These are phyloP conservation scores for Enteromius radiatus DNA, from an alignment of 2,797 vertebrate species.

Conservation along the genomic window DNA sequence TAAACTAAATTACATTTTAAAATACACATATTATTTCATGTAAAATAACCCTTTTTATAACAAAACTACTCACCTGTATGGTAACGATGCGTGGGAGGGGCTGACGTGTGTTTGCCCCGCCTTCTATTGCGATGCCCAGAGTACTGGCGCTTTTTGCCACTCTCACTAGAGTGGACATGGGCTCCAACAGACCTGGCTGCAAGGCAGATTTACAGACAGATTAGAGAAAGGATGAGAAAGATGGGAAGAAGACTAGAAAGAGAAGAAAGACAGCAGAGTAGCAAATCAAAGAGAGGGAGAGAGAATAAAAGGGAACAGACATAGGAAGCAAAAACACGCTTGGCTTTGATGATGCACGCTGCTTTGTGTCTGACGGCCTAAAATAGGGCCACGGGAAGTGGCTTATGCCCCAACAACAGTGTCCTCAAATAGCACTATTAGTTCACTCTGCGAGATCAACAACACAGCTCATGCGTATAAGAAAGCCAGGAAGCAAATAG, in stretches of 20 bases:
- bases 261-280: slow-evolving; percentile 20
- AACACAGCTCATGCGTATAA: slow-evolving; percentile 7
- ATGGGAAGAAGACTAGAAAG: slow-evolving; percentile 19
- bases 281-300: slow-evolving; percentile 43
- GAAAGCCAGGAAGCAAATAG: slow-evolving; percentile 11
- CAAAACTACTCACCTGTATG: slow-evolving; percentile 85
- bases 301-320: slow-evolving; percentile 39
- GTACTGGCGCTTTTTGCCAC: slow-evolving; percentile 91
- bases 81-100: slow-evolving; percentile 96
- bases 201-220: slow-evolving; percentile 26
- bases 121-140: slow-evolving; percentile 96
- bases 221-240: slow-evolving; percentile 22
- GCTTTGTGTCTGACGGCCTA: slow-evolving; percentile 25
- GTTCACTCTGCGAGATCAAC: not conserved
- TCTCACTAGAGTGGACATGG: slow-evolving; percentile 88
- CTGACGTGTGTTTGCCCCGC: slow-evolving; percentile 95
- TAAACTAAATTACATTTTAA: not conserved
- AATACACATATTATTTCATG: not conserved
- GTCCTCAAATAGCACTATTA: slow-evolving; percentile 28
- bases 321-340: slow-evolving; percentile 20
- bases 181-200: slow-evolving; percentile 93
- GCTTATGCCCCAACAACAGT: slow-evolving; percentile 6
- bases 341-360: slow-evolving; percentile 48
- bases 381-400: slow-evolving; percentile 14
- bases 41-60: not conserved